Evolutionary conservation across 2,113 vertebrate genomes (phyloP).

Genomic region (Mormyrus iriodes): DNA sequence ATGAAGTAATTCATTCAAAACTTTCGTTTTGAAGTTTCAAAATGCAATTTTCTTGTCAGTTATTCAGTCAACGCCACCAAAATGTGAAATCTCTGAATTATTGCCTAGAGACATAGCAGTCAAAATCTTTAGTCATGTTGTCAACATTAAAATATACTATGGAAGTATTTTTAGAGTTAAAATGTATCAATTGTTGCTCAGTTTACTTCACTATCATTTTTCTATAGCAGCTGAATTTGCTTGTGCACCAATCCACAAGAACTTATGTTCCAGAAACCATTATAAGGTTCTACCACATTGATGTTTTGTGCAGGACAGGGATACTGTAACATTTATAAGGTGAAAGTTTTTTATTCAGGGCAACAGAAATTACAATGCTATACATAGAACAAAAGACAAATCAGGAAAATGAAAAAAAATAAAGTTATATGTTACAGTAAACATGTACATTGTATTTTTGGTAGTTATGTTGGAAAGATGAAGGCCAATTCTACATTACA

Average conservation of each 20-base stretch:
- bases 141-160: background rate
- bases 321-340: no score
- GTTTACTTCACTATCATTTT: background rate
- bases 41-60: background rate
- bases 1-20: background rate
- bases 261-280: background rate
- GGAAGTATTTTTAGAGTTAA: background rate
- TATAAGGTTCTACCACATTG: background rate
- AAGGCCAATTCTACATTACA: background rate
- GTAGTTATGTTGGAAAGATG: background rate
- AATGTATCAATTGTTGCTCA: background rate
- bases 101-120: background rate
- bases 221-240: background rate
- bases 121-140: background rate
- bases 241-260: background rate
- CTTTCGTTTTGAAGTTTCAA: background rate
- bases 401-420: background rate
- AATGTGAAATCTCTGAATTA: background rate
- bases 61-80: background rate
- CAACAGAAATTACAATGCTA: background rate
- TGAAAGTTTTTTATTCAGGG: background rate
- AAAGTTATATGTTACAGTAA: background rate
- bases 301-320: no score
- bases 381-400: background rate
- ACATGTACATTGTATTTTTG: background rate